phyloP scores from a whole-genome alignment of 2,113 vertebrate species.

The Phaethon lepturus region DNA sequence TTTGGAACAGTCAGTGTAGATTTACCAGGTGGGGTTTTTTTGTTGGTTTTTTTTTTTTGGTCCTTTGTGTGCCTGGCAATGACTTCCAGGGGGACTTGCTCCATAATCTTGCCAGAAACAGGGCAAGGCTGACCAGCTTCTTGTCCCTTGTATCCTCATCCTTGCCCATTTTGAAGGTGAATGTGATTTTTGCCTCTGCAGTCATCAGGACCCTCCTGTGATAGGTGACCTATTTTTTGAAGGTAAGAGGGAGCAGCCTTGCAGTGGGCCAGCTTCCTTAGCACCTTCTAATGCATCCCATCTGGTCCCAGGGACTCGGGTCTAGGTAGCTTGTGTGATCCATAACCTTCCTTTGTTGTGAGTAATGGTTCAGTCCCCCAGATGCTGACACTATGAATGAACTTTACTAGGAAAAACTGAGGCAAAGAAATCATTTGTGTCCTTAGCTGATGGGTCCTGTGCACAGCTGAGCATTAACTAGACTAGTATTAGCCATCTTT shows the following conservation, averaged over 20 bases:
- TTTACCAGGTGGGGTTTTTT: background rate
- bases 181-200: background rate
- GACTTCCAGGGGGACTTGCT: background rate
- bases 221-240: background rate
- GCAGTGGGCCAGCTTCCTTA: background rate
- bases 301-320: background rate
- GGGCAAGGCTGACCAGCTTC: background rate
- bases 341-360: background rate
- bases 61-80: background rate
- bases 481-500: background rate
- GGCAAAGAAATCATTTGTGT: background rate
- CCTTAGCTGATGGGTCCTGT: background rate
- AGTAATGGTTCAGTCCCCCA: background rate
- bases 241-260: background rate
- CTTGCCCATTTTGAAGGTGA: background rate
- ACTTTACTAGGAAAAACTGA: background rate
- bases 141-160: background rate
- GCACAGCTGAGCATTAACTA: background rate
- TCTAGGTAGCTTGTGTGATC: background rate
- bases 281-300: background rate
- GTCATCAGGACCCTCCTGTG: background rate
- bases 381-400: background rate
- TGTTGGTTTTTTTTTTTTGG: background rate
- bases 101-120: background rate
- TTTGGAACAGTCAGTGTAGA: background rate